A percentile compares a stretch with the other conserved stretches of the same genome.
phyloP scores from a whole-genome alignment of 2,113 vertebrate species.

The Epinephelus lanceolatus region DNA sequence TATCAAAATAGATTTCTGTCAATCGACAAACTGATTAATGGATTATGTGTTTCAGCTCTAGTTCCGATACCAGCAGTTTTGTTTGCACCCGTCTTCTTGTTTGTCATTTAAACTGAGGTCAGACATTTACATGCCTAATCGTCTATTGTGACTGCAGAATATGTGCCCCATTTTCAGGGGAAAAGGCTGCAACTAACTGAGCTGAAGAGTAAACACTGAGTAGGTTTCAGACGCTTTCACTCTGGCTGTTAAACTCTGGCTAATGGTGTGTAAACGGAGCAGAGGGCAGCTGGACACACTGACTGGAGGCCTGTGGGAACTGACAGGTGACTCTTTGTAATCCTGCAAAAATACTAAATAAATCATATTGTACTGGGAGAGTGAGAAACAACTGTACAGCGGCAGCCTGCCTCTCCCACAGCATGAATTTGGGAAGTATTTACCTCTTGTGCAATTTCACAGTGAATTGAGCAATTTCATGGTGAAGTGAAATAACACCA shows the following conservation, averaged over 20 bases:
- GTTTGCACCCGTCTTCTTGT: constrained; percentile 12
- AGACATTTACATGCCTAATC: constrained; percentile 57
- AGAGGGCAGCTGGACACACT: constrained; percentile 81
- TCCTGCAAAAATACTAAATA: constrained; percentile 40
- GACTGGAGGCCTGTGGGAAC: constrained; percentile 69
- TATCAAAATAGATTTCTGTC: background rate
- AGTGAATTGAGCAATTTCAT: constrained; percentile 33
- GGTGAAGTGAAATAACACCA: constrained; percentile 10
- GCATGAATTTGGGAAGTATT: constrained; percentile 16
- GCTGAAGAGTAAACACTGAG: constrained; percentile 80
- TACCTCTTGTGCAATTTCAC: constrained; percentile 44
- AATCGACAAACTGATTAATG: background rate
- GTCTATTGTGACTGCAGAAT: constrained; percentile 49
- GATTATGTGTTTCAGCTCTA: background rate
- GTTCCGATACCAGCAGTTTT: background rate
- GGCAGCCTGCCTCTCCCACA: background rate
- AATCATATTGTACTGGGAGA: constrained; percentile 20
- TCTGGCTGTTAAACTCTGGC: constrained; percentile 68
- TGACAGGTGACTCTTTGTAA: constrained; percentile 80
- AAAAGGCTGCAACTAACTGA: constrained; percentile 69
- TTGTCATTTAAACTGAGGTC: constrained; percentile 53
- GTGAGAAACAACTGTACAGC: constrained; percentile 7
- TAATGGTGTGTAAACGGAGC: constrained; percentile 74
- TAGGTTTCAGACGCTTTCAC: constrained; percentile 45
- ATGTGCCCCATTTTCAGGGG: constrained; percentile 48